A percentile compares a stretch with the other conserved stretches of the same genome.
These are phyloP conservation scores for Abramis brama DNA, from an alignment of 2,113 vertebrate species.

Conservation along the genomic window DNA sequence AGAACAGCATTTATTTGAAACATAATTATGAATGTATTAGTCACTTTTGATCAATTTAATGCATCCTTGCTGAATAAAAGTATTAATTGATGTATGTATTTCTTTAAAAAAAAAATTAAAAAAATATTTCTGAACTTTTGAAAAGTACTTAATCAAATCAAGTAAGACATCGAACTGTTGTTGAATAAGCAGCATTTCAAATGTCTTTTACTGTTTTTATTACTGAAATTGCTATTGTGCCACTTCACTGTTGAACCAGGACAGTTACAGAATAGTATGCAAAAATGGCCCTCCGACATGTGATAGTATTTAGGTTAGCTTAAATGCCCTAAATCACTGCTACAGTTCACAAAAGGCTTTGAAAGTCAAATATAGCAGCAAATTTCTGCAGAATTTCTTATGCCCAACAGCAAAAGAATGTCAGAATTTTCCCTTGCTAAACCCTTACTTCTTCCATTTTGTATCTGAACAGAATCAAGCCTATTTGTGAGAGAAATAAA, in stretches of 20 bases:
- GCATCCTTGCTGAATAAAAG: no score
- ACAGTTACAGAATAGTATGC: background rate
- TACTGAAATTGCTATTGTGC: background rate
- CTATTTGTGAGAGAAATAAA: conserved; percentile 61
- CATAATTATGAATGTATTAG: no score
- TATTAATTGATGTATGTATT: no score
- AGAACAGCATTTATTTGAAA: background rate
- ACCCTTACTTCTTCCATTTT: background rate
- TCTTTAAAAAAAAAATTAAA: background rate
- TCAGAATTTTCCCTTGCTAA: background rate
- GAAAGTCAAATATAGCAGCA: background rate
- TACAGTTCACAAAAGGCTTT: background rate
- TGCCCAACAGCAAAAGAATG: conserved; percentile 20
- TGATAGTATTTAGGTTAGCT: background rate
- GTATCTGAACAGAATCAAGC: conserved; percentile 11
- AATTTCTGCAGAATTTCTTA: background rate
- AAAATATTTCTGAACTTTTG: background rate
- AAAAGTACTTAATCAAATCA: background rate
- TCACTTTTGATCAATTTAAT: no score
- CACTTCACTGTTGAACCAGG: background rate
- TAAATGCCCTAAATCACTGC: background rate
- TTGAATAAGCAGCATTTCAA: background rate
- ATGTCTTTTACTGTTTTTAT: background rate
- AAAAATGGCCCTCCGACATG: background rate
- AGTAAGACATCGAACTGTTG: background rate